Evolutionary conservation across 2,113 vertebrate genomes (phyloP).

Genomic region (Polypterus bichir): DNA sequence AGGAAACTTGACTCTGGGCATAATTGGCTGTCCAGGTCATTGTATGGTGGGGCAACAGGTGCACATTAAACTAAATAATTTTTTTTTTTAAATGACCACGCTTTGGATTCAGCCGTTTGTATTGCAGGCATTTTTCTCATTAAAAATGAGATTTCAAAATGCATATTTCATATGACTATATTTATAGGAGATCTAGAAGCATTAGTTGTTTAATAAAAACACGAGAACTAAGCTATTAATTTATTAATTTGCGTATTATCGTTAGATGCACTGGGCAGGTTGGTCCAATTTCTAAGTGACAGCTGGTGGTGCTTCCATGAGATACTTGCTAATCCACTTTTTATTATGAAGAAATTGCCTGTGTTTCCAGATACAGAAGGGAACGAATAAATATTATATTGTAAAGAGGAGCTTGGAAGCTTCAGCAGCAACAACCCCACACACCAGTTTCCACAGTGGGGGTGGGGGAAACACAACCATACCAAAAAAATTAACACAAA

Average conservation of each 20-base stretch:
- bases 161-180: slow-evolving; percentile 34
- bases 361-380: slow-evolving; percentile 69
- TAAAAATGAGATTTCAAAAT: slow-evolving; percentile 22
- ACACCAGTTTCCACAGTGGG: too few relatives aligned
- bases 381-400: slow-evolving; percentile 57
- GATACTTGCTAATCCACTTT: slow-evolving; percentile 98
- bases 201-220: slow-evolving; percentile 49
- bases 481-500: too few relatives aligned
- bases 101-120: slow-evolving; percentile 14
- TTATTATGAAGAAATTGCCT: slow-evolving; percentile 96
- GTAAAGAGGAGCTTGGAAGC: slow-evolving; percentile 55
- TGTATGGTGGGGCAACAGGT: slow-evolving; percentile 25
- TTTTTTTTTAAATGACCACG: slow-evolving; percentile 12
- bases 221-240: slow-evolving; percentile 56
- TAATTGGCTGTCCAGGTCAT: slow-evolving; percentile 10
- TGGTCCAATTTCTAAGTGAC: slow-evolving; percentile 88
- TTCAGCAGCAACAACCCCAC: slow-evolving; percentile 17
- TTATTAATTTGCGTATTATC: slow-evolving; percentile 77
- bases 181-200: slow-evolving; percentile 34
- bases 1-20: slow-evolving; percentile 3
- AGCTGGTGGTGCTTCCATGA: slow-evolving; percentile 86
- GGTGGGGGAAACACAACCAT: too few relatives aligned
- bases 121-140: slow-evolving; percentile 18
- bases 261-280: slow-evolving; percentile 58
- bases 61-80: slow-evolving; percentile 10